Conservation (phyloP, 2,113 vertebrate genomes). For the Aldabrachelys gigantea region DNA sequence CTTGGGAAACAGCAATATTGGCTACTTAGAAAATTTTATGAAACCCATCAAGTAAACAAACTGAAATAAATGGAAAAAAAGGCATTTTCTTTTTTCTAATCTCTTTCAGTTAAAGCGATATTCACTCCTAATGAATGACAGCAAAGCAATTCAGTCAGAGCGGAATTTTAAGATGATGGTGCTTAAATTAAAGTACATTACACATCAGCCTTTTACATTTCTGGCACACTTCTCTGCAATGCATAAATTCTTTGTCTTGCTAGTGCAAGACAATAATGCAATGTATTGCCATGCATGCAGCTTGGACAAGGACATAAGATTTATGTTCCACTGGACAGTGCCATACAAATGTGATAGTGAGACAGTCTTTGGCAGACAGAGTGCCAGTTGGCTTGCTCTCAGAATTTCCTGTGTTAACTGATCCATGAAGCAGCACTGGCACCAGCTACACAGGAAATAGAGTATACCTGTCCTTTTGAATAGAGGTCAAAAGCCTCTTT, state of each 20-base stretch:
- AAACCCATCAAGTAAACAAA: conserved; percentile 55
- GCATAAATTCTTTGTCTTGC: background rate
- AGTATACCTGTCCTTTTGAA: conserved; percentile 22
- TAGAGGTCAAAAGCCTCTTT: background rate
- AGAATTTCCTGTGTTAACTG: background rate
- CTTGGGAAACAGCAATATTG: conserved; percentile 39
- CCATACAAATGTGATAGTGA: background rate
- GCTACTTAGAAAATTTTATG: conserved; percentile 41
- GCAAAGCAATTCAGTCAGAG: conserved; percentile 5
- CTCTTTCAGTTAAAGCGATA: conserved; percentile 3
- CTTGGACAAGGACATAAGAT: background rate
- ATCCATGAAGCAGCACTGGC: background rate
- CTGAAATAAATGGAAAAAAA: conserved; percentile 51
- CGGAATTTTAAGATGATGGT: background rate
- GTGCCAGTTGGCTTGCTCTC: conserved; percentile 23
- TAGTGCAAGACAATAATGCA: background rate
- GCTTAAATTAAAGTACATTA: background rate
- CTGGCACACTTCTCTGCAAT: conserved; percentile 9
- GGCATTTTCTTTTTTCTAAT: conserved; percentile 42
- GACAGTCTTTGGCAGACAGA: background rate
- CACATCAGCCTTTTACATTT: background rate
- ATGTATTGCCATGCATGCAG: background rate
- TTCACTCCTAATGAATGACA: background rate
- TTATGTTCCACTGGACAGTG: background rate
- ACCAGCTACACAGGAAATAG: background rate